Conservation (phyloP, 2,797 vertebrate genomes). For the Balearica regulorum region DNA sequence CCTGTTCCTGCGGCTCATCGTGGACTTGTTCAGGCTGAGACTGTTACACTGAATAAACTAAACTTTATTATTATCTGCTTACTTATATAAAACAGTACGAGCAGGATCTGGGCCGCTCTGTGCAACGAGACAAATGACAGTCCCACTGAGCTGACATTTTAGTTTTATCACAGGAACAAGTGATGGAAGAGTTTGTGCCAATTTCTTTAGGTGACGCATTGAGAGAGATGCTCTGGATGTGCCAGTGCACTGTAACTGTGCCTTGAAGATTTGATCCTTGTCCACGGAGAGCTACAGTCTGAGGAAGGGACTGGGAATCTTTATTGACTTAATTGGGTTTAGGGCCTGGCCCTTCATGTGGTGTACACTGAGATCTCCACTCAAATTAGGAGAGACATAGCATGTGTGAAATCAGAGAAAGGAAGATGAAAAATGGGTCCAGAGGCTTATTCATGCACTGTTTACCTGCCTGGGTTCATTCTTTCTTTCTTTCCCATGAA, state of each 20-base stretch:
- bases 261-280: not conserved
- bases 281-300: not conserved
- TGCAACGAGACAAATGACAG: not conserved
- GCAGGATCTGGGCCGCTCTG: not conserved
- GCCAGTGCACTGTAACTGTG: not conserved
- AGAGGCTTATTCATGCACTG: no score
- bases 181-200: not conserved
- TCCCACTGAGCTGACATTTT: not conserved
- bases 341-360: fast-evolving
- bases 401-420: not conserved
- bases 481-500: no score
- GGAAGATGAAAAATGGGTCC: no score
- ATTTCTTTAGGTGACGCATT: not conserved
- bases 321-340: not conserved
- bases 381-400: not conserved
- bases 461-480: no score
- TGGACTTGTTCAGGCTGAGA: not conserved
- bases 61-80: not conserved
- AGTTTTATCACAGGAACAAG: not conserved
- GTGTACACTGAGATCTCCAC: fast-evolving
- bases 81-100: not conserved
- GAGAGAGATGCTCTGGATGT: not conserved
- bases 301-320: not conserved
- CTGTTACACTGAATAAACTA: not conserved
- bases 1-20: not conserved